Conservation (phyloP, 2,113 vertebrate genomes). For the Cephalophus harveyi region DNA sequence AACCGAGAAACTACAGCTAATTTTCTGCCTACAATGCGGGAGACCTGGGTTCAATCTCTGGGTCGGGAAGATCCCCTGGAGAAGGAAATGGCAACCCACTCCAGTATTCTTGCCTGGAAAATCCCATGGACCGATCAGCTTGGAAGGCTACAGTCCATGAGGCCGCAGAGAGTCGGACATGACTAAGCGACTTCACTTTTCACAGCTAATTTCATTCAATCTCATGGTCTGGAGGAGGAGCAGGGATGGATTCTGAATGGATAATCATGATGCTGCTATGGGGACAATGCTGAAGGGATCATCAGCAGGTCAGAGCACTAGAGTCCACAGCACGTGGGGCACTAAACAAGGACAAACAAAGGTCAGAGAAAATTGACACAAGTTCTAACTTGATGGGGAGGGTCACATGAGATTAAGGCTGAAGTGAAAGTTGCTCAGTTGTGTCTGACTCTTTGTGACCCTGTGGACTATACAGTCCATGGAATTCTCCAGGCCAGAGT, state of each 20-base stretch:
- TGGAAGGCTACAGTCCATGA: no score
- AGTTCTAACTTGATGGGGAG: not conserved
- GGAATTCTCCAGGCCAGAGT: not conserved
- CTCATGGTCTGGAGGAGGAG: not conserved
- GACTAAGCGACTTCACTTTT: no score
- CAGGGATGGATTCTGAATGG: not conserved
- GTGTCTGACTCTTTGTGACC: not conserved
- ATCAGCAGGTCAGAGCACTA: not conserved
- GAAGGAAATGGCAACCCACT: no score
- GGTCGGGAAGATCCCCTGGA: no score
- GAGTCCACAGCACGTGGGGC: not conserved
- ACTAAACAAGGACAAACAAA: not conserved
- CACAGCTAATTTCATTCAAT: not conserved
- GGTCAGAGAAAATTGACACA: not conserved
- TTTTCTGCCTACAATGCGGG: not conserved
- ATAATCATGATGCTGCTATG: not conserved
- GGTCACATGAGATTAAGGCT: not conserved
- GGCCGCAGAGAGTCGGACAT: no score
- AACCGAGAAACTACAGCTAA: not conserved
- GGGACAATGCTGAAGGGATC: not conserved
- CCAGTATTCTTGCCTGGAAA: no score
- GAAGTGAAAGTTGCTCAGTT: not conserved
- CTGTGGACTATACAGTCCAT: not conserved
- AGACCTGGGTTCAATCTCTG: rapidly evolving
- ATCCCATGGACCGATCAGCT: no score